Conservation (phyloP, 2,113 vertebrate genomes). For the Muntiacus muntjak region DNA sequence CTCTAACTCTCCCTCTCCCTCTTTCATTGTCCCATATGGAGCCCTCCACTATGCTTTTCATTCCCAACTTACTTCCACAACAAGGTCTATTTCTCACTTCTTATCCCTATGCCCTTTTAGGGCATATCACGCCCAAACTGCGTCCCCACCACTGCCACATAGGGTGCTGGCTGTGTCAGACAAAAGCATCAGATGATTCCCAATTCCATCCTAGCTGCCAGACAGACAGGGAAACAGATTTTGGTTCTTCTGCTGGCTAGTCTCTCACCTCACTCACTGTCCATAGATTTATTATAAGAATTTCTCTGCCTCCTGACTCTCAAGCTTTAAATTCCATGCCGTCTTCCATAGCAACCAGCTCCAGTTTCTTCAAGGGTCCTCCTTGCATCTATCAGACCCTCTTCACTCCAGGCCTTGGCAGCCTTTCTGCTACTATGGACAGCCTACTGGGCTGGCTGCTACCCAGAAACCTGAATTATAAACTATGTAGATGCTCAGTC, state of each 20-base stretch:
- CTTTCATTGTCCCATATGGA: not conserved
- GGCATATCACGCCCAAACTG: not conserved
- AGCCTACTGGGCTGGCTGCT: not conserved
- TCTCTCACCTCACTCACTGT: not conserved
- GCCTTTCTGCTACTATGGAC: not conserved
- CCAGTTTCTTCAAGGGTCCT: not conserved
- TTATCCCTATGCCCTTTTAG: not conserved
- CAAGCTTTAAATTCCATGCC: not conserved
- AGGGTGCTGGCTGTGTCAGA: not conserved
- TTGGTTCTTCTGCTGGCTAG: not conserved
- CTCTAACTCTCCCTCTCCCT: not conserved
- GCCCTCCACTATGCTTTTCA: not conserved
- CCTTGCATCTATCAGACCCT: not conserved
- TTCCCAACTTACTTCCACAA: not conserved
- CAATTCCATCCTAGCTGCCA: not conserved
- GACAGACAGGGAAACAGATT: not conserved
- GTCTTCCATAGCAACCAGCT: not conserved
- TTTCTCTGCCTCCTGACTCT: not conserved
- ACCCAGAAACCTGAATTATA: not conserved
- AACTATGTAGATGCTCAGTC: not conserved
- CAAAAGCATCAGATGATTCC: not conserved
- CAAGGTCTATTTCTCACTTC: not conserved
- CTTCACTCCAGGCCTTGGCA: not conserved
- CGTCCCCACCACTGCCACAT: not conserved
- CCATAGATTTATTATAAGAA: not conserved